A percentile compares a stretch with the other conserved stretches of the same genome.
phyloP scores from a whole-genome alignment of 2,888 invertebrate species.

The Pandemis cinnamomeana region DNA sequence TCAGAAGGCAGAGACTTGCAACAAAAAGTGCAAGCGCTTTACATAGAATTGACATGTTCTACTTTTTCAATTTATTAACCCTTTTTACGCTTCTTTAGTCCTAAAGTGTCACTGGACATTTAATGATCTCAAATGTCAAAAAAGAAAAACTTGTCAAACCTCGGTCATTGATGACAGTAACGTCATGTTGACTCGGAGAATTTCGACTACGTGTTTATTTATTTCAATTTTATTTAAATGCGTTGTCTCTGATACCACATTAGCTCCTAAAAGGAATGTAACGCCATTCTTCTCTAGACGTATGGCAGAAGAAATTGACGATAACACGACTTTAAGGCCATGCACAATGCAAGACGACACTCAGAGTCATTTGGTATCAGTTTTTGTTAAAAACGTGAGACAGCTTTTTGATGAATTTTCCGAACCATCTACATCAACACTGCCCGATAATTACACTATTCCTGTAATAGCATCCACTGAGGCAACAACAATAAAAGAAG shows the following conservation, averaged over 20 bases:
- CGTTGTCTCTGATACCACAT: background rate
- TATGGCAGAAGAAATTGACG: conserved; percentile 56
- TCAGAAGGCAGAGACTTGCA: background rate
- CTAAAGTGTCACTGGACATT: background rate
- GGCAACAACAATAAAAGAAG: background rate
- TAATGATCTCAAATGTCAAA: background rate
- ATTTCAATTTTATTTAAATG: conserved; percentile 4
- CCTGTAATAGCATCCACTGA: background rate
- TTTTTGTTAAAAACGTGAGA: conserved; percentile 66
- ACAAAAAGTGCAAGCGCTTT: background rate
- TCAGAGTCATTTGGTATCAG: conserved; percentile 58
- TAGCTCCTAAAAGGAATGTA: conserved; percentile 44
- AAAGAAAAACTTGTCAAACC: background rate
- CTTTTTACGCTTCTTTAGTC: background rate
- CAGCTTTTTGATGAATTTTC: conserved; percentile 56
- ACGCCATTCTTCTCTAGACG: conserved; percentile 60
- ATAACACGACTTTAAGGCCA: conserved; percentile 43
- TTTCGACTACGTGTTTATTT: background rate
- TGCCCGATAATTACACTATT: background rate
- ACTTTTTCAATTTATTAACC: background rate
- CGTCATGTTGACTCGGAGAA: background rate
- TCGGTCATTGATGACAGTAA: background rate
- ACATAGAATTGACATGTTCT: background rate
- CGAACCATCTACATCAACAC: background rate
- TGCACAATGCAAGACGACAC: conserved; percentile 47